A percentile compares a stretch with the other conserved stretches of the same genome.
Evolutionary conservation across 2,888 invertebrate species (phyloP).

Genomic region (Drosophila greeni): DNA sequence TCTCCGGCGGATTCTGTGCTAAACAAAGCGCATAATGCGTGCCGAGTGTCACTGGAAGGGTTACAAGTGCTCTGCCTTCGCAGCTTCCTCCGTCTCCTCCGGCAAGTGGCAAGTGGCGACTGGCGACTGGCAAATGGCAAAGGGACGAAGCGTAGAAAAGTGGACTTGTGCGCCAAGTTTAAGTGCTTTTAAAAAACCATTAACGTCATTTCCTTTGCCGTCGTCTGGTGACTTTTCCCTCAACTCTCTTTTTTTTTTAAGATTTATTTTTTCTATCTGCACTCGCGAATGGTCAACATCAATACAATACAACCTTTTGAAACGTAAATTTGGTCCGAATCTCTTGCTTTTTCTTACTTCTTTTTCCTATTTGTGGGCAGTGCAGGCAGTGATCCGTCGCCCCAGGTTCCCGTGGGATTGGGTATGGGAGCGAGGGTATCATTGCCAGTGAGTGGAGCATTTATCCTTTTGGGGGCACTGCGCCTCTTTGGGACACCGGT

Average conservation of each 20-base stretch:
- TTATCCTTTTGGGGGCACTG: not conserved
- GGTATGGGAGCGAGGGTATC: slow-evolving; percentile 17
- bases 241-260: slow-evolving; percentile 4
- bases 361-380: not conserved
- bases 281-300: slow-evolving; percentile 23
- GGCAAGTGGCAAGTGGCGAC: slow-evolving; percentile 29
- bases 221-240: slow-evolving; percentile 28
- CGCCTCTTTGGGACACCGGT: not conserved
- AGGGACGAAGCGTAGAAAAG: slow-evolving; percentile 4
- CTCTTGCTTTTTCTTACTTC: not conserved
- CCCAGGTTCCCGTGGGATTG: slow-evolving; percentile 37
- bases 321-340: slow-evolving; percentile 46
- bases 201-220: slow-evolving; percentile 65
- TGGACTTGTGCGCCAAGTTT: slow-evolving; percentile 62
- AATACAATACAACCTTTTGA: slow-evolving; percentile 28
- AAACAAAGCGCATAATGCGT: slow-evolving; percentile 63
- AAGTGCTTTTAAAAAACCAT: slow-evolving; percentile 74
- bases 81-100: slow-evolving; percentile 8
- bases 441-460: slow-evolving; percentile 15
- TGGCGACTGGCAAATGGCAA: slow-evolving; percentile 16
- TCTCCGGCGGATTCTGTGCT: slow-evolving; percentile 34
- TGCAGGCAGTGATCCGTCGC: slow-evolving; percentile 12
- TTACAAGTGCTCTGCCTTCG: slow-evolving; percentile 21
- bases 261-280: slow-evolving; percentile 16
- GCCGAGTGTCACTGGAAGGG: slow-evolving; percentile 54